Evolutionary conservation across 2,113 vertebrate species (phyloP), one percentile per base, ranked within the genome.

Genomic region (Anolis sagrei): DNA sequence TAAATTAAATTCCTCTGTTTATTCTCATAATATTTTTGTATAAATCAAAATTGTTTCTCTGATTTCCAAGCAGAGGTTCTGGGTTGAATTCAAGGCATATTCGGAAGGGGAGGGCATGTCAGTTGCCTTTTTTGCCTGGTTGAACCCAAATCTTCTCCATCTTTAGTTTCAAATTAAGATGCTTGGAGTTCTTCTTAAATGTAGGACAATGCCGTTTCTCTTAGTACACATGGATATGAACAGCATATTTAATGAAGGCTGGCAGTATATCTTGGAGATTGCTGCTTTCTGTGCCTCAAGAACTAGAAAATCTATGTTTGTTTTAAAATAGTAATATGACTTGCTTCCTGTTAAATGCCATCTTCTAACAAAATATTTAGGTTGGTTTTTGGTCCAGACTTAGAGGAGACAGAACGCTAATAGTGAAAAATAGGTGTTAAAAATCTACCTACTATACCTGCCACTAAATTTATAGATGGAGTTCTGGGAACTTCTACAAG

Each of bases 311-410:
- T 92, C 29, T 93, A 76, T 93, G 89, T 90, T 94, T 94, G 94
- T 72, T 94, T 93, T 89, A 64, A 92, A 88, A 79, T 93, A 89
- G 84, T 91, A 93, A 89, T 92, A 82, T 91, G 81, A 90, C 83
- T 93, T 94, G 25, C 88, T 91, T 95, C 87, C 87, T 94, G 87
- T 93, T 95, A 93, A 93, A 93, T 94, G 93, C 76, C 83, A 86
- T 93, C 89, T 90, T 94, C 89, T 89, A 90, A 91, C 85, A 94
- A 95, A 94, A 93, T 94, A 93, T 87, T 94, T 92, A 89, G 83
- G 89, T 94, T 95, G 91, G 82, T 91, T 95, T 94, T 90, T 93
- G 89, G 83, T 91, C 74, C 93, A 93, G 92, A 92, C 91, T 89
- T 74, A 82, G 89, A 91, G 91, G 91, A 90, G 92, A 93, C 91